Evolutionary conservation across 2,113 vertebrate genomes (phyloP).

Genomic region (Paradoxurus hermaphroditus): DNA sequence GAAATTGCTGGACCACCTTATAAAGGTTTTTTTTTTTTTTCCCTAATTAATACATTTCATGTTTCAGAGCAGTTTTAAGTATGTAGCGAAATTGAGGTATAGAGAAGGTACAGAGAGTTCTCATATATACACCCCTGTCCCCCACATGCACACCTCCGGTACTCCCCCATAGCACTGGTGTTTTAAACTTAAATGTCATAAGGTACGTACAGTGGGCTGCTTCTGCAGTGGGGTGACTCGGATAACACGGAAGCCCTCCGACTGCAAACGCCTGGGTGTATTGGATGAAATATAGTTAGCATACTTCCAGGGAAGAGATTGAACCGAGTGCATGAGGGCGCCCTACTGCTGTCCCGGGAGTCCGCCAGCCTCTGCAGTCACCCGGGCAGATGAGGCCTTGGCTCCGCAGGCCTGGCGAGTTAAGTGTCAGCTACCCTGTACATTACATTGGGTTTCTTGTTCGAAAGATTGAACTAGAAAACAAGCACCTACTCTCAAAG

Average conservation of each 20-base stretch:
- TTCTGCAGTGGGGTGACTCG: background rate
- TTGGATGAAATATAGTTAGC: background rate
- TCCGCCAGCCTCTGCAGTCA: background rate
- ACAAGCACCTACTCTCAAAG: background rate
- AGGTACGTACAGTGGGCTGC: background rate
- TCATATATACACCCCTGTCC: background rate
- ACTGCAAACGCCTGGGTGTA: background rate
- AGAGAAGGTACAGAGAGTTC: background rate
- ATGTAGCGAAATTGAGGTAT: background rate
- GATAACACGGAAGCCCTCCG: background rate
- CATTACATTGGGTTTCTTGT: background rate
- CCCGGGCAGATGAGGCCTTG: background rate
- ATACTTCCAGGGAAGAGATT: background rate
- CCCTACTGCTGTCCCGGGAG: background rate
- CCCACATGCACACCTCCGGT: background rate
- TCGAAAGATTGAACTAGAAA: background rate
- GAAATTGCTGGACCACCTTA: background rate
- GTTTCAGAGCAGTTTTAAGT: conserved; percentile 8
- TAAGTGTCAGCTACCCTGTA: background rate
- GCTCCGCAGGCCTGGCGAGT: background rate
- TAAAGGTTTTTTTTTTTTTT: background rate
- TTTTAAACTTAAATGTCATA: background rate
- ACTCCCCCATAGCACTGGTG: background rate
- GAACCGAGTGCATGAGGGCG: background rate
- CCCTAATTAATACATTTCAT: background rate